These are phyloP conservation scores for Lucinisca nassula DNA, from an alignment of 2,888 invertebrate species.

Conservation along the genomic window DNA sequence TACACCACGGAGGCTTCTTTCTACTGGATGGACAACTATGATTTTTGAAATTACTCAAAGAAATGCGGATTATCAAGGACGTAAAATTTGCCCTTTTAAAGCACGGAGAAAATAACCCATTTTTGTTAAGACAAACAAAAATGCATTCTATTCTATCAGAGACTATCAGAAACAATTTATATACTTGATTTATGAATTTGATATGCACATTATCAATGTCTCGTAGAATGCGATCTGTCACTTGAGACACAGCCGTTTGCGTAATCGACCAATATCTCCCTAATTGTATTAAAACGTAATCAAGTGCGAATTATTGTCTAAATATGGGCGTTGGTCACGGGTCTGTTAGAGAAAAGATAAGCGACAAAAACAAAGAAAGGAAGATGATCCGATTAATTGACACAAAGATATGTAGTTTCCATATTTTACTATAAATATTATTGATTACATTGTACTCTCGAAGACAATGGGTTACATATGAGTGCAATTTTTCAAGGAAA, in stretches of 20 bases:
- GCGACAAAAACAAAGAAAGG: not conserved
- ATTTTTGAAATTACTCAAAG: too few relatives aligned
- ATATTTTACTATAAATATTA: not conserved
- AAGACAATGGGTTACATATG: not conserved
- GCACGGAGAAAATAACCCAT: too few relatives aligned
- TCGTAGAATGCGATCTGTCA: not conserved
- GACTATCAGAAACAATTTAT: too few relatives aligned
- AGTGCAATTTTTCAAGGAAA: not conserved
- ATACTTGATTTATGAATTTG: not conserved
- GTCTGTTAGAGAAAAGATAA: not conserved
- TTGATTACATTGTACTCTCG: not conserved
- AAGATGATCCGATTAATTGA: constrained; percentile 8
- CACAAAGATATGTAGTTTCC: not conserved
- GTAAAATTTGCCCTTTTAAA: too few relatives aligned
- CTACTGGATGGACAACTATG: too few relatives aligned
- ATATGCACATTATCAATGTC: not conserved
- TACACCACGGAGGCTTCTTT: too few relatives aligned
- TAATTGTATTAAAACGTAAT: not conserved
- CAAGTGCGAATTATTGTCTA: not conserved
- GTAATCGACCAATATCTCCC: not conserved
- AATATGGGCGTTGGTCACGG: constrained; percentile 11
- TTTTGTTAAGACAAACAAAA: too few relatives aligned
- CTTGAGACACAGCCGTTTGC: not conserved
- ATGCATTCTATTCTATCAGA: too few relatives aligned
- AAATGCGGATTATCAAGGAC: too few relatives aligned